phyloP scores from a whole-genome alignment of 2,113 vertebrate genomes.

The Nyctereutes procyonoides region DNA sequence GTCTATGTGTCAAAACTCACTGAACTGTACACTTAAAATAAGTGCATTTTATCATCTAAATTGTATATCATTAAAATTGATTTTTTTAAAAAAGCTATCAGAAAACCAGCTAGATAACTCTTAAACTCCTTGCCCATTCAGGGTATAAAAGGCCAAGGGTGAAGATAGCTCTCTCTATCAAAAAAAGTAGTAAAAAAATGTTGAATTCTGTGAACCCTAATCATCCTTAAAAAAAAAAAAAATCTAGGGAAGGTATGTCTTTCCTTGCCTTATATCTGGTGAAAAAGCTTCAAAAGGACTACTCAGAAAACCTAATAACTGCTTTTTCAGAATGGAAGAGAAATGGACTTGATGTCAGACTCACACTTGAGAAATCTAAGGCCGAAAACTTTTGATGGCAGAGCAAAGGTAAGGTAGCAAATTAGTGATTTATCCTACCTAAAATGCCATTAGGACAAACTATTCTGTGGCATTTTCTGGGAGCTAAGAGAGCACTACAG shows the following conservation, averaged over 20 bases:
- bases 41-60: neutral
- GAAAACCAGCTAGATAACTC: neutral
- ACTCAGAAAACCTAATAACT: constrained; percentile 26
- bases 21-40: neutral
- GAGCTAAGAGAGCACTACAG: neutral
- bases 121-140: neutral
- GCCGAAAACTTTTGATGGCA: neutral
- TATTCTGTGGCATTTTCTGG: neutral
- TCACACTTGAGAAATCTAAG: constrained; percentile 12
- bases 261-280: neutral
- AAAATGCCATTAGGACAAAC: neutral
- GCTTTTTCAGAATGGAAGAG: neutral
- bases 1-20: neutral
- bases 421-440: neutral
- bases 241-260: neutral
- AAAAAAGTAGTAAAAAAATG: neutral
- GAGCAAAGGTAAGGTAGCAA: neutral
- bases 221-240: neutral
- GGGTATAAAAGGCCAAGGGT: neutral
- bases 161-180: neutral
- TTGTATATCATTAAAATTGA: neutral
- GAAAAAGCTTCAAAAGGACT: neutral
- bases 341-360: neutral
- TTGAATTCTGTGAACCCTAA: neutral
- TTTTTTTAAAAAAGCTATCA: neutral